Evolutionary conservation across 2,113 vertebrate genomes (phyloP).

Genomic region (Ptychochromis oligacanthus): DNA sequence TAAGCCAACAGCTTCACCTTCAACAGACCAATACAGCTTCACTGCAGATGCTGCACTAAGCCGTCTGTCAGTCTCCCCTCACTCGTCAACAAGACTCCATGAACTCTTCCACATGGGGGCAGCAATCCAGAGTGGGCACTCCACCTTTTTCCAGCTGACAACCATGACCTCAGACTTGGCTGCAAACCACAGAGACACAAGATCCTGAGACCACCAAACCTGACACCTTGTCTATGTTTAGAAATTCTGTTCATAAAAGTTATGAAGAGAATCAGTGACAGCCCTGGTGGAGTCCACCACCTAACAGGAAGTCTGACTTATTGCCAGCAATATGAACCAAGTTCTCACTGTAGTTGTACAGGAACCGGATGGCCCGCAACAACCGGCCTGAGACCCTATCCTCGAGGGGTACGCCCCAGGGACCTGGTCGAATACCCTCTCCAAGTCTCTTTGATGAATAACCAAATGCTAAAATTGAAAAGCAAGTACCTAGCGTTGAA

Average conservation of each 20-base stretch:
- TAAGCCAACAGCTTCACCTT: neutral
- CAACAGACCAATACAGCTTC: neutral
- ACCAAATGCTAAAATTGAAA: accelerated
- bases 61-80: too few species aligned
- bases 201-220: neutral
- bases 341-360: neutral
- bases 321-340: neutral
- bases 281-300: neutral
- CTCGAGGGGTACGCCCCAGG: too few species aligned
- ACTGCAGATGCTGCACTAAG: neutral
- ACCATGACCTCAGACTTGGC: neutral
- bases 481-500: neutral
- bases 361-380: neutral
- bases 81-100: accelerated
- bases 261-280: neutral
- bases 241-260: too few species aligned
- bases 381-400: too few species aligned
- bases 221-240: neutral
- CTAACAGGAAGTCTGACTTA: neutral
- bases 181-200: neutral
- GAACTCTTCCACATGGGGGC: neutral
- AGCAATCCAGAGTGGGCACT: neutral
- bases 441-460: too few species aligned
- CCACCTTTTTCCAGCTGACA: neutral
- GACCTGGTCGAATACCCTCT: too few species aligned